A percentile compares a stretch with the other conserved stretches of the same genome.
Conservation (phyloP, 2,113 vertebrate genomes). For the Podocnemis expansa region DNA sequence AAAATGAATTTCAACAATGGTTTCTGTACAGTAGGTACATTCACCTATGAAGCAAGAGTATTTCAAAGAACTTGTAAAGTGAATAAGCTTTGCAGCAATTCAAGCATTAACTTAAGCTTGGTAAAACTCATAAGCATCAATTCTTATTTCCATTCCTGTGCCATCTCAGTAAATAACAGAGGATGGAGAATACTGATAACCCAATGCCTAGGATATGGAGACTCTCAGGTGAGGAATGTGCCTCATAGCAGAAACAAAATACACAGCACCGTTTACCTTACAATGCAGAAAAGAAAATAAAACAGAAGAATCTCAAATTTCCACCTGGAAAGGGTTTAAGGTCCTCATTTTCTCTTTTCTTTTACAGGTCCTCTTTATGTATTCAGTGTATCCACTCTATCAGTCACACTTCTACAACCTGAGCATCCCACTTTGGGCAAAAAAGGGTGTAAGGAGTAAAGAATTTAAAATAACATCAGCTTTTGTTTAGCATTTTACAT, state of each 20-base stretch:
- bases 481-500: neutral
- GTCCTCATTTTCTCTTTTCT: neutral
- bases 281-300: neutral
- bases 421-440: neutral
- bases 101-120: neutral
- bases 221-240: neutral
- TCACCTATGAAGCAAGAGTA: neutral
- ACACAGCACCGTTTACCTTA: neutral
- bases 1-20: neutral
- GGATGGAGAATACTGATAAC: neutral
- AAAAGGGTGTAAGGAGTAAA: neutral
- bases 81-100: neutral
- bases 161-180: neutral
- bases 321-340: neutral
- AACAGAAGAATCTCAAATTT: neutral
- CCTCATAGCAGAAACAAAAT: neutral
- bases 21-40: neutral
- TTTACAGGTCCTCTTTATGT: neutral
- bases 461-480: neutral
- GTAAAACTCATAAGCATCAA: neutral
- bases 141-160: neutral
- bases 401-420: neutral
- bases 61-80: neutral
- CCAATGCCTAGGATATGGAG: neutral
- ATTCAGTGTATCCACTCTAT: neutral